A percentile compares a stretch with the other conserved stretches of the same genome.
Conservation (phyloP, 1,140 invertebrate genomes). For the Ridgeia piscesae region DNA sequence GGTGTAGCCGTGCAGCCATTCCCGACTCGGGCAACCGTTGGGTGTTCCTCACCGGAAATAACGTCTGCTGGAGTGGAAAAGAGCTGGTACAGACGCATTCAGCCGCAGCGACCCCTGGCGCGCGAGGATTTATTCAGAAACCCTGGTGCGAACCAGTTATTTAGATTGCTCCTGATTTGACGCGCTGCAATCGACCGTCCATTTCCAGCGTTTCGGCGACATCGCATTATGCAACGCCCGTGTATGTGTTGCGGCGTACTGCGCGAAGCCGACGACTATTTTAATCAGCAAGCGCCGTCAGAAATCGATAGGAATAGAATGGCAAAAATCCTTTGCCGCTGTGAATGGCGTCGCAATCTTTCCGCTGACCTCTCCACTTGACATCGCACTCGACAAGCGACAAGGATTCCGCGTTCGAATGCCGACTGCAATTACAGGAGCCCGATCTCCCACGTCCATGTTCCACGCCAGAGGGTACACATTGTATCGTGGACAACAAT, state of each 20-base stretch:
- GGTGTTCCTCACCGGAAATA: neutral
- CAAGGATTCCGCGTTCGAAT: neutral
- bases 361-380: neutral
- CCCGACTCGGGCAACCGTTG: no score
- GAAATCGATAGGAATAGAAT: neutral
- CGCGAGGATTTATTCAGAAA: neutral
- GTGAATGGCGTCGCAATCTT: neutral
- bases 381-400: neutral
- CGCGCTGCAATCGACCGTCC: neutral
- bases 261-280: neutral
- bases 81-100: no score
- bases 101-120: no score
- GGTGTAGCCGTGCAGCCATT: no score
- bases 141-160: neutral
- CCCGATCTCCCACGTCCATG: no score
- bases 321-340: neutral
- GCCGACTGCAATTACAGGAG: no score
- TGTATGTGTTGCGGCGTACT: neutral
- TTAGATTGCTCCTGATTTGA: neutral
- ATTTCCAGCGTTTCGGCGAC: neutral
- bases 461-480: no score
- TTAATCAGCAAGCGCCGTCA: neutral
- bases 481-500: no score
- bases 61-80: neutral
- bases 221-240: neutral